phyloP scores from a whole-genome alignment of 2,797 vertebrate genomes.

The Chelidonichthys spinosus region DNA sequence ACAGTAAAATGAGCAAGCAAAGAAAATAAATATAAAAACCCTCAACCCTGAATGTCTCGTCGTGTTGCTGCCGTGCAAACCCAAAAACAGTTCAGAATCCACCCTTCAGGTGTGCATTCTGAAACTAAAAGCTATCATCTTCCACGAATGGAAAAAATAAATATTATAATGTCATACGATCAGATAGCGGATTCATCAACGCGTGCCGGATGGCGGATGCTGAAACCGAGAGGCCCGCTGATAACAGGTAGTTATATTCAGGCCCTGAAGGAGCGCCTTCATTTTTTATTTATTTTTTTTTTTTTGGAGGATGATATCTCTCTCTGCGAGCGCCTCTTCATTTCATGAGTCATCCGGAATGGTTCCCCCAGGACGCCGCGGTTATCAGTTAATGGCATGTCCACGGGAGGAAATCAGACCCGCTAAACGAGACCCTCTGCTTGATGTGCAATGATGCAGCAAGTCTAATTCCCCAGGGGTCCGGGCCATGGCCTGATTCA shows the following conservation, averaged over 20 bases:
- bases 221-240: constrained; percentile 34
- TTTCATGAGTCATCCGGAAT: constrained; percentile 74
- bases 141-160: constrained; percentile 6
- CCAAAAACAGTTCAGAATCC: background rate
- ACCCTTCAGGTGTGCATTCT: background rate
- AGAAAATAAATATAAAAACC: too few species aligned
- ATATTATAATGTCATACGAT: background rate
- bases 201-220: constrained; percentile 9
- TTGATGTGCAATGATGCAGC: constrained; percentile 74
- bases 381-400: constrained; percentile 79
- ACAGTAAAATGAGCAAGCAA: too few species aligned
- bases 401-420: constrained; percentile 66
- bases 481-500: constrained; percentile 61
- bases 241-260: constrained; percentile 63
- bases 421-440: constrained; percentile 66
- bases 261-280: constrained; percentile 62
- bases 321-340: constrained; percentile 62
- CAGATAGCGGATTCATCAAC: constrained; percentile 36
- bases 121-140: constrained; percentile 31
- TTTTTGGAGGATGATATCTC: constrained; percentile 54
- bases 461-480: constrained; percentile 54
- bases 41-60: background rate
- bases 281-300: constrained; percentile 32
- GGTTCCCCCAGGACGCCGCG: constrained; percentile 54
- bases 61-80: background rate